phyloP scores from a whole-genome alignment of 2,113 vertebrate species.

The Genyomyrus donnyi region DNA sequence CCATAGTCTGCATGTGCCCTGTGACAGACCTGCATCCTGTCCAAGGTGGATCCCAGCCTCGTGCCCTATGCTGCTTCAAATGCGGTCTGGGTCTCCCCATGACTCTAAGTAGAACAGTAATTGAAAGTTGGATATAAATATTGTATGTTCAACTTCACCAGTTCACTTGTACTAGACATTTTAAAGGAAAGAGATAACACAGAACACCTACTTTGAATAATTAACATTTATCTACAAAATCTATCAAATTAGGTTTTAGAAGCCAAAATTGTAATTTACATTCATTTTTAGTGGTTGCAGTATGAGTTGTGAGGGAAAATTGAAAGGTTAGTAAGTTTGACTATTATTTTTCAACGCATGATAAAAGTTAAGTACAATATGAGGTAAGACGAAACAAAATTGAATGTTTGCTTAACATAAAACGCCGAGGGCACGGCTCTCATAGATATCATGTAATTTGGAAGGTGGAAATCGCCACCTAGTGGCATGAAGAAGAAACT shows the following conservation, averaged over 20 bases:
- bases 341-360: background rate
- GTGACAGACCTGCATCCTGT: background rate
- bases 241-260: background rate
- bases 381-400: background rate
- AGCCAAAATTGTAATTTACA: background rate
- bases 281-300: background rate
- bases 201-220: background rate
- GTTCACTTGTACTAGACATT: background rate
- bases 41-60: background rate
- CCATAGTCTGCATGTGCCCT: background rate
- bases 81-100: background rate
- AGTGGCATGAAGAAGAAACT: background rate
- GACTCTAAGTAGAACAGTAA: background rate
- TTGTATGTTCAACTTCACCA: background rate
- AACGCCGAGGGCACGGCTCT: background rate
- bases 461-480: slow-evolving; percentile 4
- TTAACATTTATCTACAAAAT: background rate
- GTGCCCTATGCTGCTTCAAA: background rate
- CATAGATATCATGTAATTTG: background rate
- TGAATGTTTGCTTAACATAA: background rate
- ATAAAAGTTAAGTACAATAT: background rate
- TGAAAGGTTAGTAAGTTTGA: background rate
- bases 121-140: background rate
- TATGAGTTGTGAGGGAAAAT: background rate
- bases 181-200: background rate